Base-by-base conservation (phyloP, 2,888 invertebrate species). In the Oxyteleia sp. region DNA sequence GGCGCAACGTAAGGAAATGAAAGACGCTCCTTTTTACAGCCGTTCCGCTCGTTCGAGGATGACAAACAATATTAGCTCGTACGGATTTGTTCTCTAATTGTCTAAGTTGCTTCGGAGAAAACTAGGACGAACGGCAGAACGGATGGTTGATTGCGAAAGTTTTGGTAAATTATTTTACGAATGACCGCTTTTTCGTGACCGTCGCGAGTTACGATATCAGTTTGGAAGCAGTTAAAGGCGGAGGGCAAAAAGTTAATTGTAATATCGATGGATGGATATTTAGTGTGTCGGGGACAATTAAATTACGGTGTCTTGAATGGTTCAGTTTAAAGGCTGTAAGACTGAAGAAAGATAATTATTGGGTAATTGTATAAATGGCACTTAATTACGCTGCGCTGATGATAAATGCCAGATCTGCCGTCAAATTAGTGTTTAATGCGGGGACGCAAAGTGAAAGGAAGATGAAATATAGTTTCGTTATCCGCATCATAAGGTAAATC, bases 31-130 rank as follows among this genome's bases (percentile, higher is more conserved):
- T 63, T 71, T 69, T 51, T 78, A 43, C 18, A 35, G 69, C 20
- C 35, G 61, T 38, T 69, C 26, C 13, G 55, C 23, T 63, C 15
- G 53, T 47, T 32, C 13, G 16, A 18, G 16, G 41, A 51, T 32
- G 41, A 32, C 47, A 64, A 55, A 57, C 16, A 75, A 57, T 75
- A 76, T 59, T 59, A 75, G 38, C 26, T 49, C 16, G 32, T 15
- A 26, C 35, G 43, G 76, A 49, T 68, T 79, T 79, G 78, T 64
- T 64, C 63, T 55, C 63, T 71, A 79, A 79, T 71, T 79, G 61
- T 47, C 20, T 16, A 79, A 71, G 55, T 71, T 79, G 41, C 61
- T 11, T 26, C 53, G 68, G 29, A 47, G 55, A 55, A 79, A 71
- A 79, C 55, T 79, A 41, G 63, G 63, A 57, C 63, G 64, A 55